These are phyloP conservation scores for Physella acuta DNA, from an alignment of 1,140 invertebrate genomes.

Conservation along the genomic window DNA sequence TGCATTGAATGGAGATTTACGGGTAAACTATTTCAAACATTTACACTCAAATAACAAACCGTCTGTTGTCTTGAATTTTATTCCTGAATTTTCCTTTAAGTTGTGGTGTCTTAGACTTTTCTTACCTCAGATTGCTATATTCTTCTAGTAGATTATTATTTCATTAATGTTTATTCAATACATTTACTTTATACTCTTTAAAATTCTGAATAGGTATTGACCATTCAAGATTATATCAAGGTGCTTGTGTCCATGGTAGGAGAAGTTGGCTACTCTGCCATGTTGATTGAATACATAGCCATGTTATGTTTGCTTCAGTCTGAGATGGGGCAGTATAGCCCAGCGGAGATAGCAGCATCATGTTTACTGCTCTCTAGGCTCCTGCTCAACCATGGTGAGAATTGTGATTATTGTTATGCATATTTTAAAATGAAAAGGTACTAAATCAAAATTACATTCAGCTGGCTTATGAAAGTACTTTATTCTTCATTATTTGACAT, in stretches of 20 bases:
- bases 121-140: no score
- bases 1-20: slow-evolving; percentile 50
- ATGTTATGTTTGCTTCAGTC: slow-evolving; percentile 53
- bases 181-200: neutral
- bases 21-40: slow-evolving; percentile 36
- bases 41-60: no score
- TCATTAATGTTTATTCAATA: neutral
- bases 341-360: slow-evolving; percentile 50
- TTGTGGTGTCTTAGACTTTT: no score
- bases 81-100: no score
- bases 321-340: slow-evolving; percentile 54
- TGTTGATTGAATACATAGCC: slow-evolving; percentile 52
- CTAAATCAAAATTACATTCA: no score
- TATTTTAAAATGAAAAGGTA: no score
- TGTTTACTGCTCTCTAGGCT: slow-evolving; percentile 51
- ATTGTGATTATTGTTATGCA: no score
- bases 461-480: no score
- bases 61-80: no score
- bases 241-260: slow-evolving; percentile 41
- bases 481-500: no score
- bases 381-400: slow-evolving; percentile 46
- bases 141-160: neutral
- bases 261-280: slow-evolving; percentile 34
- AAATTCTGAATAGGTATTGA: slow-evolving; percentile 34
- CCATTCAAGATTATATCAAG: slow-evolving; percentile 50